Percentiles rank a stretch among this genome's conserved stretches.
Evolutionary conservation across 2,797 vertebrate species (phyloP).

Genomic region (Leucoraja ocellata): DNA sequence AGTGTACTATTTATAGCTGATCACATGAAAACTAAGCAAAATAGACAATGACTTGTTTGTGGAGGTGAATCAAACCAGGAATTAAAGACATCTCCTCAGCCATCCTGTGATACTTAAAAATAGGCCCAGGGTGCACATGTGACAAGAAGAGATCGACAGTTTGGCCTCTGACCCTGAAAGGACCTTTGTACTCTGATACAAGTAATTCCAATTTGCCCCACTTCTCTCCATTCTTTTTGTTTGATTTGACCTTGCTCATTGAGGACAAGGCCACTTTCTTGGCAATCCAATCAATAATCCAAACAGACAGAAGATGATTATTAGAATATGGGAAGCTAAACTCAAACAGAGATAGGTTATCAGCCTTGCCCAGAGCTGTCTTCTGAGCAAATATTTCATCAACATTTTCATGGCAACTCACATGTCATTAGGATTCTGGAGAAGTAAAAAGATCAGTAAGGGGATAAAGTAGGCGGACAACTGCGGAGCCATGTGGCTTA

Average conservation of each 20-base stretch:
- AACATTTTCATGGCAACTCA: conserved; percentile 99
- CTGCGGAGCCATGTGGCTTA: conserved; percentile 49
- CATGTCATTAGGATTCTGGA: conserved; percentile 64
- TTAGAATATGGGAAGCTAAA: conserved; percentile 97
- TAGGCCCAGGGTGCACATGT: conserved; percentile 66
- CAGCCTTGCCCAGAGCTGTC: conserved; percentile 94
- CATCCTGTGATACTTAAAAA: conserved; percentile 61
- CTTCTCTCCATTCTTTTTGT: conserved; percentile 60
- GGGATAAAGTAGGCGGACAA: conserved; percentile 51
- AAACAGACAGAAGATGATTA: conserved; percentile 99
- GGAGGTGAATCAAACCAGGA: conserved; percentile 65
- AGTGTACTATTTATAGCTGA: conserved; percentile 61
- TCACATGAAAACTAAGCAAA: conserved; percentile 68
- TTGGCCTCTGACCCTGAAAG: conserved; percentile 61
- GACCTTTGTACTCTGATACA: conserved; percentile 74
- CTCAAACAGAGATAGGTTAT: conserved; percentile 99
- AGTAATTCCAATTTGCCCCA: conserved; percentile 55
- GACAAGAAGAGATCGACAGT: conserved; percentile 69
- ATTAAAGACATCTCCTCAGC: conserved; percentile 64
- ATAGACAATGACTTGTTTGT: conserved; percentile 64
- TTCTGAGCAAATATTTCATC: conserved; percentile 99
- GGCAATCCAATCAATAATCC: conserved; percentile 99
- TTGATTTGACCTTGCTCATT: conserved; percentile 97
- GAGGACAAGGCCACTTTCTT: conserved; percentile 96
- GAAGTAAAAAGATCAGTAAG: conserved; percentile 57